phyloP scores from a whole-genome alignment of 2,888 invertebrate genomes.

The Monoplex corrugatus region DNA sequence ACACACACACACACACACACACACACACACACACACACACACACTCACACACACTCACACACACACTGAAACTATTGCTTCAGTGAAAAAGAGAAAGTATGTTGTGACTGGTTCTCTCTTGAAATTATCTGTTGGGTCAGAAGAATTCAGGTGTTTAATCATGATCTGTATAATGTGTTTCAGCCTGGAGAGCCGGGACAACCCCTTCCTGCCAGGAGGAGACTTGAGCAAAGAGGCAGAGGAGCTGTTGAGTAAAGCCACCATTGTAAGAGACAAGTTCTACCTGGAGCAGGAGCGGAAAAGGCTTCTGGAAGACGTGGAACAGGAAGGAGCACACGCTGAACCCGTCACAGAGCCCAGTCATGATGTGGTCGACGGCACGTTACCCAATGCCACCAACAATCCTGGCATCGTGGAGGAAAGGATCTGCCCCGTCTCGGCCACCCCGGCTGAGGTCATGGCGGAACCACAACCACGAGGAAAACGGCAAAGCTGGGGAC shows the following conservation, averaged over 20 bases:
- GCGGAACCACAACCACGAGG: constrained; percentile 19
- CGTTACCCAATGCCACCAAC: neutral
- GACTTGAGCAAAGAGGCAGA: constrained; percentile 97
- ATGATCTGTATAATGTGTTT: constrained; percentile 60
- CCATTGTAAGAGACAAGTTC: constrained; percentile 78
- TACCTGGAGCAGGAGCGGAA: constrained; percentile 72
- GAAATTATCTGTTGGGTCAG: neutral
- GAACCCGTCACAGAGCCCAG: constrained; percentile 41
- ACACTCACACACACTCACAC: too few relatives aligned
- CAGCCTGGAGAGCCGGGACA: constrained; percentile 98
- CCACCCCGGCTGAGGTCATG: constrained; percentile 43
- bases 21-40: too few relatives aligned
- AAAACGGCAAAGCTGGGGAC: constrained; percentile 55
- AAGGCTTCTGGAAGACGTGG: constrained; percentile 46
- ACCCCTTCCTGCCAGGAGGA: constrained; percentile 98
- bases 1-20: neutral
- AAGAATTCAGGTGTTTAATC: too few relatives aligned
- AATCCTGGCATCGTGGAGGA: constrained; percentile 52
- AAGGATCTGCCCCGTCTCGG: constrained; percentile 57
- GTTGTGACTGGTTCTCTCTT: too few relatives aligned
- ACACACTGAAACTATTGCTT: too few relatives aligned
- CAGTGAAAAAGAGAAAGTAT: too few relatives aligned
- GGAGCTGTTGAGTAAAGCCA: constrained; percentile 91
- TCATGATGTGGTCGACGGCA: constrained; percentile 31
- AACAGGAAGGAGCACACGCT: constrained; percentile 46